These are phyloP conservation scores for Nyctibius bracteatus DNA, from an alignment of 2,113 vertebrate genomes.

Conservation along the genomic window DNA sequence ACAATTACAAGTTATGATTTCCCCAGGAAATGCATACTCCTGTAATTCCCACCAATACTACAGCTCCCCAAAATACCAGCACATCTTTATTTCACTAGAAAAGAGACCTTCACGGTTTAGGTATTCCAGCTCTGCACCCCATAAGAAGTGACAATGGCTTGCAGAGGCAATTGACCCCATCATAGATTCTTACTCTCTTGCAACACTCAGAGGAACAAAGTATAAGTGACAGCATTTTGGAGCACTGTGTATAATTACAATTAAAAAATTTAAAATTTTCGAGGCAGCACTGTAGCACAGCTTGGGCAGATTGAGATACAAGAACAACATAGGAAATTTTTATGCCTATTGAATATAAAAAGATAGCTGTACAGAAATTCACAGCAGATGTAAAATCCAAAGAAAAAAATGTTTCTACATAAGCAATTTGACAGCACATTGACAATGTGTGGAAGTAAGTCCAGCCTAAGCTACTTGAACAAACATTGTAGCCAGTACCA, in stretches of 20 bases:
- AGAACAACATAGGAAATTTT: neutral
- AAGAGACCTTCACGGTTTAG: rapidly evolving
- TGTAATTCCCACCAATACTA: neutral
- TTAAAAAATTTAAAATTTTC: neutral
- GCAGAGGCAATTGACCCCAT: neutral
- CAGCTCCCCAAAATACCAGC: neutral
- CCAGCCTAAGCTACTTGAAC: neutral
- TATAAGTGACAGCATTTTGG: neutral
- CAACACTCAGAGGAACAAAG: neutral
- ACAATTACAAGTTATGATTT: rapidly evolving
- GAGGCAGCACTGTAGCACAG: neutral
- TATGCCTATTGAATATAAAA: neutral
- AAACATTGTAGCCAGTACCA: neutral
- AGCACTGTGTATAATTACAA: neutral
- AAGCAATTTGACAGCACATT: neutral
- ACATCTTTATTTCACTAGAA: neutral
- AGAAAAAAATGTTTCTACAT: neutral
- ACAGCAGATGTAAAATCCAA: neutral
- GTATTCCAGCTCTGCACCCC: neutral
- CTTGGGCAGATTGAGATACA: neutral
- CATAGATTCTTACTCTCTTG: neutral
- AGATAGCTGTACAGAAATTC: neutral
- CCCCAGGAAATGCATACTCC: rapidly evolving
- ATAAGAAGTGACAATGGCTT: neutral
- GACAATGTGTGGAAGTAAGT: neutral